Conservation (phyloP, 2,888 invertebrate genomes). For the Hybos culiciformis region DNA sequence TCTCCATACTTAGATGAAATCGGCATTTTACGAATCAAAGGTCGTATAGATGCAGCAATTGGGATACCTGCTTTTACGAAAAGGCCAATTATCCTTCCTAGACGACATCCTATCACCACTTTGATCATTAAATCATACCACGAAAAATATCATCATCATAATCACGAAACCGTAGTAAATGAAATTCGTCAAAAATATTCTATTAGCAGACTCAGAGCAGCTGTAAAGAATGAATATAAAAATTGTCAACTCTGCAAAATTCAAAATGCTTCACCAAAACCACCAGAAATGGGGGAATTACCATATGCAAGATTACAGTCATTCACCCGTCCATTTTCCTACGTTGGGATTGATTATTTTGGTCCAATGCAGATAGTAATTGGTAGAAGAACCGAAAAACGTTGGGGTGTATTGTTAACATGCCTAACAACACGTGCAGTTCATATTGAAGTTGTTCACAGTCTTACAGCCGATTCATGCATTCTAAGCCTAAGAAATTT, state of each 20-base stretch:
- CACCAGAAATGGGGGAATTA: slow-evolving; percentile 10
- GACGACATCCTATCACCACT: slow-evolving; percentile 1
- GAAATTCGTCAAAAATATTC: slow-evolving; percentile 8
- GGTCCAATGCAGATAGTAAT: slow-evolving; percentile 8
- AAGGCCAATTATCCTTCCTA: slow-evolving; percentile 6
- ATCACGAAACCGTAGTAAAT: slow-evolving; percentile 9
- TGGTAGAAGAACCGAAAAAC: slow-evolving; percentile 9
- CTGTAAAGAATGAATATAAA: slow-evolving; percentile 6
- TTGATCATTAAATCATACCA: slow-evolving; percentile 6
- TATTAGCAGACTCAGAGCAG: slow-evolving; percentile 4
- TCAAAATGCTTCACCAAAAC: slow-evolving; percentile 7
- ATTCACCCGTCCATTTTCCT: slow-evolving; percentile 10
- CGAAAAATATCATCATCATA: slow-evolving; percentile 4
- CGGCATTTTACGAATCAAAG: slow-evolving; percentile 5
- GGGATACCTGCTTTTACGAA: background rate
- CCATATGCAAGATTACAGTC: slow-evolving; percentile 6
- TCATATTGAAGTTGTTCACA: slow-evolving; percentile 17
- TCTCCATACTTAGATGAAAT: slow-evolving; percentile 8
- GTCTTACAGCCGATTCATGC: slow-evolving; percentile 13
- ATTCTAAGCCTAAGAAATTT: slow-evolving; percentile 11
- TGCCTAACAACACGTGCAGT: slow-evolving; percentile 12
- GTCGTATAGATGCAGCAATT: slow-evolving; percentile 6
- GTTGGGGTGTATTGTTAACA: slow-evolving; percentile 13
- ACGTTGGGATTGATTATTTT: slow-evolving; percentile 11
- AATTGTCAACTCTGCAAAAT: slow-evolving; percentile 12